Evolutionary conservation across 2,888 invertebrate genomes (phyloP).

Genomic region (Tetropium fuscum): DNA sequence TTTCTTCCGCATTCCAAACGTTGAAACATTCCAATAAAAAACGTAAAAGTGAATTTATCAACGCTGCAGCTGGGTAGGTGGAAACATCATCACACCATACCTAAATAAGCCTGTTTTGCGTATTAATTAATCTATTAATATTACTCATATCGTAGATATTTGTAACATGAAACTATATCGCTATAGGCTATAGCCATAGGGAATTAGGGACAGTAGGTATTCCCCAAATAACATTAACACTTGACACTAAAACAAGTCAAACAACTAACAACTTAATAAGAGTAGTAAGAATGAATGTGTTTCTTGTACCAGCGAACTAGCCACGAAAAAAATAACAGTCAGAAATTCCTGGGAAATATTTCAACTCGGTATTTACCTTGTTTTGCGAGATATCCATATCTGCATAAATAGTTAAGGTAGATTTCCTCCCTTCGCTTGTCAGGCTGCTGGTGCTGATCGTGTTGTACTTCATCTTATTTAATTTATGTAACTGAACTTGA

Average conservation of each 20-base stretch:
- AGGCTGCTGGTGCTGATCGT: slow-evolving; percentile 76
- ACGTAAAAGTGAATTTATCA: too few species aligned
- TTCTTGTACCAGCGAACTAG: slow-evolving; percentile 7
- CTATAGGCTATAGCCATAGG: too few species aligned
- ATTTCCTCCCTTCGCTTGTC: slow-evolving; percentile 75
- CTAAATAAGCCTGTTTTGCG: too few species aligned
- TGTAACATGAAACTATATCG: too few species aligned
- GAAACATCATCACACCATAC: too few species aligned
- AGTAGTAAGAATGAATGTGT: slow-evolving; percentile 4
- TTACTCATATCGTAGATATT: too few species aligned
- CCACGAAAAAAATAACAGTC: background rate
- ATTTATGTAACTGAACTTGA: too few species aligned
- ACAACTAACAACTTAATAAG: slow-evolving; percentile 19
- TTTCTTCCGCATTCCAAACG: too few species aligned
- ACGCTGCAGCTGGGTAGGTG: too few species aligned
- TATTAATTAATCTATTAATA: too few species aligned
- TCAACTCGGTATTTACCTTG: slow-evolving; percentile 69
- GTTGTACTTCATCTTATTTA: slow-evolving; percentile 72
- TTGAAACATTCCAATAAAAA: too few species aligned
- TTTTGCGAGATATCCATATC: slow-evolving; percentile 70
- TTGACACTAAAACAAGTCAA: slow-evolving; percentile 28
- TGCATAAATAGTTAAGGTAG: slow-evolving; percentile 75
- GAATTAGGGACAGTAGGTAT: too few species aligned
- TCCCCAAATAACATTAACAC: slow-evolving; percentile 9
- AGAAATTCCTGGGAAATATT: background rate